Conservation (phyloP, 2,113 vertebrate species). For the Thomomys bottae region DNA sequence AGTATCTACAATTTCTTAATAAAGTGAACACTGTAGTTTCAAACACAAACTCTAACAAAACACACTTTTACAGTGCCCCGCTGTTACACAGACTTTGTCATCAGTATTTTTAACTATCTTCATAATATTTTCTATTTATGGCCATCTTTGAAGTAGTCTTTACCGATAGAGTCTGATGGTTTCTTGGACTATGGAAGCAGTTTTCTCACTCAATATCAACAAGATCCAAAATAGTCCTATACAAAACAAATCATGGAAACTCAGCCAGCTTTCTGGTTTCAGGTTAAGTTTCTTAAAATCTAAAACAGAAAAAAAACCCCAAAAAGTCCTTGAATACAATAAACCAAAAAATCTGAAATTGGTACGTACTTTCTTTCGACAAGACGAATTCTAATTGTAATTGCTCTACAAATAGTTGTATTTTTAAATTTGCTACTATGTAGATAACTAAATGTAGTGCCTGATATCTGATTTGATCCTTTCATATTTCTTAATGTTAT, state of each 20-base stretch:
- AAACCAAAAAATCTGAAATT: background rate
- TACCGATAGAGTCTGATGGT: background rate
- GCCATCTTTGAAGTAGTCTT: background rate
- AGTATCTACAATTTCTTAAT: background rate
- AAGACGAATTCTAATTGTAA: background rate
- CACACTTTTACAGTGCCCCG: background rate
- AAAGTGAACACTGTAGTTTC: background rate
- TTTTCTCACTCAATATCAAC: background rate
- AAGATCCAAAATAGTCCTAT: background rate
- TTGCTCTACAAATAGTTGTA: background rate
- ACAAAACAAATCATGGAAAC: background rate
- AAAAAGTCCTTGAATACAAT: background rate
- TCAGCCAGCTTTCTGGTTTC: background rate
- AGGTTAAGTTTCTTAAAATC: slow-evolving; percentile 1
- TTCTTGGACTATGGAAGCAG: background rate
- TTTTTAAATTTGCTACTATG: background rate
- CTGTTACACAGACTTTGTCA: background rate
- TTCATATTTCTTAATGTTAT: background rate
- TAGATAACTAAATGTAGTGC: background rate
- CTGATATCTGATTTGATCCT: background rate
- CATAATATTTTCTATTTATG: background rate
- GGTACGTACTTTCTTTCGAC: background rate
- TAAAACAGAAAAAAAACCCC: no score
- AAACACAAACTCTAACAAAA: background rate
- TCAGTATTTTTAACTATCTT: slow-evolving; percentile 20